phyloP scores from a whole-genome alignment of 2,797 vertebrate genomes.

The Hippopotamyrus pictus region DNA sequence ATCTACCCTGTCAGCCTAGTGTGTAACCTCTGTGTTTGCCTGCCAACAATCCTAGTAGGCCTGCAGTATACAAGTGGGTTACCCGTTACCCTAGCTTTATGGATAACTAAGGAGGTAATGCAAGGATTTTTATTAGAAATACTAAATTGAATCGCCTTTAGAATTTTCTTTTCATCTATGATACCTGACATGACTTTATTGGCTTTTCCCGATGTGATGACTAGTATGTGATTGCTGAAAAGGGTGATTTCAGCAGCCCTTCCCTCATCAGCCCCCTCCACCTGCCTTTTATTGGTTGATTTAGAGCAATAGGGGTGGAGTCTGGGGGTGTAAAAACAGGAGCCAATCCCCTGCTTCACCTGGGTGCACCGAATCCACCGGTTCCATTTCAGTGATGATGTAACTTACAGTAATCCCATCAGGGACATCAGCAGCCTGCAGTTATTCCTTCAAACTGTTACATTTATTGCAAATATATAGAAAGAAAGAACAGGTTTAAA shows the following conservation, averaged over 20 bases:
- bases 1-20: not conserved
- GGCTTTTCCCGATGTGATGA: not conserved
- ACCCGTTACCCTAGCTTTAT: not conserved
- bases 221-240: not conserved
- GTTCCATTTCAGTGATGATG: not conserved
- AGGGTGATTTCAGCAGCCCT: not conserved
- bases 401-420: not conserved
- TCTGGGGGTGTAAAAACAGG: not conserved
- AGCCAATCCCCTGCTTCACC: not conserved
- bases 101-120: not conserved
- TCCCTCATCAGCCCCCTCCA: not conserved
- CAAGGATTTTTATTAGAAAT: not conserved
- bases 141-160: not conserved
- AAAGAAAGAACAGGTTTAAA: not conserved
- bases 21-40: not conserved
- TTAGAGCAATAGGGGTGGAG: not conserved
- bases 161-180: not conserved
- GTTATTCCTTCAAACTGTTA: not conserved
- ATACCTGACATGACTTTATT: not conserved
- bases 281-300: not conserved
- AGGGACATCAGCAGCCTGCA: not conserved
- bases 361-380: not conserved
- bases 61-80: not conserved
- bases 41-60: not conserved
- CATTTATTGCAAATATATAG: not conserved